These are phyloP conservation scores for Patella caerulea DNA, from an alignment of 2,888 invertebrate species.

Conservation along the genomic window DNA sequence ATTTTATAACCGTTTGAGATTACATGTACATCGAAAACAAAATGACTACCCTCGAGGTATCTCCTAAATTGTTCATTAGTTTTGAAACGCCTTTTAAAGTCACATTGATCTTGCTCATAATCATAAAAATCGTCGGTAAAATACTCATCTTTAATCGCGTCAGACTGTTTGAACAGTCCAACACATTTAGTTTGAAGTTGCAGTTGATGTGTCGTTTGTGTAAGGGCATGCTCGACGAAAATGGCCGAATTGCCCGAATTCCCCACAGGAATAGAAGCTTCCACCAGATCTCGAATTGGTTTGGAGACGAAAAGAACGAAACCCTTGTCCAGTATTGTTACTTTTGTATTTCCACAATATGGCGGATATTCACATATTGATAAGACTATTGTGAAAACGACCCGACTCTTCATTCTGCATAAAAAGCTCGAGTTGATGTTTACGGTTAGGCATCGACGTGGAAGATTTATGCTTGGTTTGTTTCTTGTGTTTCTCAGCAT, in stretches of 20 bases:
- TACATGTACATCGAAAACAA: too few relatives aligned
- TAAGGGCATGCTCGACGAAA: constrained; percentile 25
- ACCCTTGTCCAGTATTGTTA: background rate
- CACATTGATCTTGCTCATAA: background rate
- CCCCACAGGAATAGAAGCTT: constrained; percentile 27
- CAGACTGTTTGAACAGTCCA: background rate
- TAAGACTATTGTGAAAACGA: background rate
- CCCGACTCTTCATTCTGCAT: background rate
- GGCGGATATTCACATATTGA: too few relatives aligned
- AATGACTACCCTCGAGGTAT: background rate
- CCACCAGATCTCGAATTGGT: constrained; percentile 1
- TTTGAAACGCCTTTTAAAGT: background rate
- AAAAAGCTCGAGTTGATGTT: background rate
- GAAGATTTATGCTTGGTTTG: background rate
- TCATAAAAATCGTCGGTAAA: constrained; percentile 1
- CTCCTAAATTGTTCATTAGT: background rate
- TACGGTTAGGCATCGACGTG: background rate
- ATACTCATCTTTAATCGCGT: constrained; percentile 1
- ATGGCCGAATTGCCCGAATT: constrained; percentile 23
- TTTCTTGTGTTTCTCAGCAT: too few relatives aligned
- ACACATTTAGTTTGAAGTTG: background rate
- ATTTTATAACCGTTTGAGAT: too few relatives aligned
- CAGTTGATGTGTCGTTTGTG: constrained; percentile 6
- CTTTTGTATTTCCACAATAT: too few relatives aligned
- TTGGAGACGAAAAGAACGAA: background rate